Evolutionary conservation across 2,888 invertebrate species (phyloP), one percentile per base, ranked within the genome.

Genomic region (Caenorhabditis imperialis): DNA sequence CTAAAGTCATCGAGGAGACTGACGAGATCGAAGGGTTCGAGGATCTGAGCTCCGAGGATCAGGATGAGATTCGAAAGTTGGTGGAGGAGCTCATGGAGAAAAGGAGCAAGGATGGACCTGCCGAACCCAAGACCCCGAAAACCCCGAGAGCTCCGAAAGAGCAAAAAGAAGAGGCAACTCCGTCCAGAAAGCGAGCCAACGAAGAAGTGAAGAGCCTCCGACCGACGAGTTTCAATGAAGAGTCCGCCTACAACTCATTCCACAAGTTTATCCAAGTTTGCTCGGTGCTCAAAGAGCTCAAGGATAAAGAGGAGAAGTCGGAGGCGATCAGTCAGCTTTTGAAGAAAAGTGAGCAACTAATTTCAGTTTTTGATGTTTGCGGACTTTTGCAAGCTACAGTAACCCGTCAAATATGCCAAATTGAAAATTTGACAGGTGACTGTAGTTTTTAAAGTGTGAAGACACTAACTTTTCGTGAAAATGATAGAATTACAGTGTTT

Each of bases 1-100:
- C 95, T 0, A 93, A 93, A 89, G 92, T 93, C 65, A 93, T 95
- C 71, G 93, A 94, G 80, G 91, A 92, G 1, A 89, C 88, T 63
- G 92, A 92, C 72, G 94, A 95, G 84, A 90, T 95, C 23, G 93
- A 92, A 54, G 79, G 74, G 18, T 75, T 75, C 23, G 63, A 70
- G 3, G 63, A 63, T 37, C 23, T 75, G 37, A 63, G 25, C n/a
- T 58, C 57, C 3, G 70, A 75, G 22, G 75, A 75, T 53, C 62
- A 75, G 23, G 69, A 77, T 10, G 53, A 55, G 20, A 74, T 83
- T 18, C 44, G 60, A 14, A 74, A 77, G 42, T 47, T 79, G 44
- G 78, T 83, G n/a, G 79, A 75, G 12, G 82, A 82, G 22, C 48
- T 81, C 30, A 44, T 48, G n/a, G 75, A 78, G 40, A 53, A 67